Evolutionary conservation across 2,797 vertebrate genomes (phyloP), one percentile per base, ranked within the genome.

Genomic region (Lepus townsendii): DNA sequence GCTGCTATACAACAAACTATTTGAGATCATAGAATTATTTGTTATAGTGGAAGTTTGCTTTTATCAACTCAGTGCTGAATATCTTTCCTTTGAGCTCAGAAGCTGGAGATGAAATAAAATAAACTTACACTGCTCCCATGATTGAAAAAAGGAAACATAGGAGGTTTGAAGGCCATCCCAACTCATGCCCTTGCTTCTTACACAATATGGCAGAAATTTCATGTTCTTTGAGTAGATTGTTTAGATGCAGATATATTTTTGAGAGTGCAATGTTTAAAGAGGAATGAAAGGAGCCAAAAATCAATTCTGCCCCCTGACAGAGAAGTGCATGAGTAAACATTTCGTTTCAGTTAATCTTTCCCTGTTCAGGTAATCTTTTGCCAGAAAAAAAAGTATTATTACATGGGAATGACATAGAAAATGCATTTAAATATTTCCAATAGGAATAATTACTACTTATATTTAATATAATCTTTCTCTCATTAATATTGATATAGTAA

Each of bases 391-490:
- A 27, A 77, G 20, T 22, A 57, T 63, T 50, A 76, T 72, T 73
- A 73, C 6, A 54, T 38, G 14, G 47, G 71, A 80, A 92, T 26
- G n/a, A 90, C 72, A 24, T 7, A 32, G 27, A 66, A 13, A 72
- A 75, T 73, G 47, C 5, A 88, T 52, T 80, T 78, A 76, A 76
- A 27, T 62, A 47, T 52, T 42, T n/a, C 20, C 80, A 54, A 57
- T 47, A 83, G 47, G 11, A 57, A 75, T 83, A 79, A 52, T 57
- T 86, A 38, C 54, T 69, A 65, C 50, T 92, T 84, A 52, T 42
- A 83, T 62, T 79, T 71, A 73, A 52, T 60, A 75, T 62, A n/a
- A 66, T 83, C 26, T 89, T 88, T 42, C 24, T n/a, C 38, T 83
- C 13, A 47, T 47, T 47, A 8, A 47, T 47, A n/a, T 52, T 71